Evolutionary conservation across 1,140 invertebrate genomes (phyloP).

Genomic region (Maniola jurtina): DNA sequence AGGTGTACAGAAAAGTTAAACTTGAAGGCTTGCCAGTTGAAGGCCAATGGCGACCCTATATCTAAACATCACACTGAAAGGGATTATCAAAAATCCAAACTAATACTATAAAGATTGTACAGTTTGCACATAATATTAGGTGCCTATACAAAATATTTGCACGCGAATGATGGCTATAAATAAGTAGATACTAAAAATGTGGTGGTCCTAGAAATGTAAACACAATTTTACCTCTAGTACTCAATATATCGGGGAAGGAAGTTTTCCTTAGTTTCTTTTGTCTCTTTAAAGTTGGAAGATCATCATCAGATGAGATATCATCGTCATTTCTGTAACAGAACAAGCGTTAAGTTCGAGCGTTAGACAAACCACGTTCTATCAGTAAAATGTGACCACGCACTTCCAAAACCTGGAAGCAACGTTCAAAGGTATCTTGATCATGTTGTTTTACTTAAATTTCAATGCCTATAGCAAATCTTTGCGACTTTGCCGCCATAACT

Average conservation of each 20-base stretch:
- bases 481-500: constrained; percentile 74
- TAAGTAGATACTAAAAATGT: too few species aligned
- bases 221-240: constrained; percentile 43
- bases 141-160: too few species aligned
- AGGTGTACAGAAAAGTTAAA: not conserved
- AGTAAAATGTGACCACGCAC: constrained; percentile 37
- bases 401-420: constrained; percentile 62
- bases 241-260: constrained; percentile 53
- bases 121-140: too few species aligned
- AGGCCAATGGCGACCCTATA: too few species aligned
- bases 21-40: too few species aligned
- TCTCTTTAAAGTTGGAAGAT: constrained; percentile 53
- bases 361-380: not conserved
- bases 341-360: not conserved
- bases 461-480: constrained; percentile 31
- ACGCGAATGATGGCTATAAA: too few species aligned
- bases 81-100: too few species aligned
- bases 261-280: constrained; percentile 54
- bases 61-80: too few species aligned
- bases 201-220: not conserved
- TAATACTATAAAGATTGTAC: too few species aligned
- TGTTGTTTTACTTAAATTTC: constrained; percentile 36
- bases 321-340: constrained; percentile 57
- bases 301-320: constrained; percentile 60
- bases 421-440: constrained; percentile 60